Conservation (phyloP, 1,140 invertebrate genomes). For the Ooceraea biroi region DNA sequence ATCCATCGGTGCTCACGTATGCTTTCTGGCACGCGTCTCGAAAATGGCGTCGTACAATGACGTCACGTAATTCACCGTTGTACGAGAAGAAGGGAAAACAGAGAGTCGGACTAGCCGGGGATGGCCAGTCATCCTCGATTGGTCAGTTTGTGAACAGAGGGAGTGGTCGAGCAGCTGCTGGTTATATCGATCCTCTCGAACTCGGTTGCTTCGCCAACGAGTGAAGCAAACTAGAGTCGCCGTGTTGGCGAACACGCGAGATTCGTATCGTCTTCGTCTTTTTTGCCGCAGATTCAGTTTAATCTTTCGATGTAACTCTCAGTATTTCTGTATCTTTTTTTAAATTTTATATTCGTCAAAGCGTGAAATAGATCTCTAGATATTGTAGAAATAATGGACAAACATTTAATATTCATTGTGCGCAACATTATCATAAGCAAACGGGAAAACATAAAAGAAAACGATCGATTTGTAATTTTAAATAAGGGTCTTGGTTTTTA, state of each 20-base stretch:
- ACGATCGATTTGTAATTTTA: too few relatives aligned
- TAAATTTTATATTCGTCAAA: not conserved
- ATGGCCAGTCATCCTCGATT: slow-evolving; percentile 83
- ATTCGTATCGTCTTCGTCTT: slow-evolving; percentile 57
- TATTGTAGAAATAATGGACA: not conserved
- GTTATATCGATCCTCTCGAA: slow-evolving; percentile 84
- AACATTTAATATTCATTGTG: too few relatives aligned
- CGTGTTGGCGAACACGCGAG: slow-evolving; percentile 63
- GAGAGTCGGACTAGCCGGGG: slow-evolving; percentile 78
- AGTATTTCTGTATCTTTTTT: not conserved
- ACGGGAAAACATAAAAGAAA: too few relatives aligned
- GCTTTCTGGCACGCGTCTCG: slow-evolving; percentile 83
- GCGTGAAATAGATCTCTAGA: not conserved
- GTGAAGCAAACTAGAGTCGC: slow-evolving; percentile 63
- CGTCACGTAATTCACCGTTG: slow-evolving; percentile 80
- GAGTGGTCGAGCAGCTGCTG: slow-evolving; percentile 82
- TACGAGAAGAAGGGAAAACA: slow-evolving; percentile 70
- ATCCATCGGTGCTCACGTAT: slow-evolving; percentile 61
- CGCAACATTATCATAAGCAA: too few relatives aligned
- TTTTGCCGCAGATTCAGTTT: slow-evolving; percentile 3
- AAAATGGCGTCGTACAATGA: slow-evolving; percentile 84
- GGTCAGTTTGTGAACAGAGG: slow-evolving; percentile 82
- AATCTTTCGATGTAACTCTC: not conserved
- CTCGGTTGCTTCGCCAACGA: slow-evolving; percentile 64
- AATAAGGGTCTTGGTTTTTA: too few relatives aligned